Percentiles rank a stretch among this genome's conserved stretches.
Conservation (phyloP, 2,113 vertebrate species). For the Tyrannus savana region DNA sequence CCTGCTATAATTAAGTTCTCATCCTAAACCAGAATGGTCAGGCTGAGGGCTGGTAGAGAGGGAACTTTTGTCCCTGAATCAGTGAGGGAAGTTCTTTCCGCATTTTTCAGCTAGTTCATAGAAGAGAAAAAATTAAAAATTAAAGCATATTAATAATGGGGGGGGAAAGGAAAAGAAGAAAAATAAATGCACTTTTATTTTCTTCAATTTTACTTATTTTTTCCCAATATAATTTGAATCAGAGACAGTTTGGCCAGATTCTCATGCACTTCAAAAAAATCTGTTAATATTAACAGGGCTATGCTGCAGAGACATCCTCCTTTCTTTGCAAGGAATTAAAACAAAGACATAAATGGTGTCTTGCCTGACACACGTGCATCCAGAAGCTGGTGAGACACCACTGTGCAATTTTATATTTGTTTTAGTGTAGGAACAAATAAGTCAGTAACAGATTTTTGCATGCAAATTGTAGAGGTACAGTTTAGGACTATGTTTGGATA, state of each 20-base stretch:
- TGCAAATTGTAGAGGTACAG: neutral
- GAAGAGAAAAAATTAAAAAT: neutral
- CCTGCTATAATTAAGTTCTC: neutral
- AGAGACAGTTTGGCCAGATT: neutral
- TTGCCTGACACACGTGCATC: neutral
- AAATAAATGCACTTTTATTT: neutral
- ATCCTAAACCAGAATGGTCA: neutral
- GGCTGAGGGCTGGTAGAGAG: fast-evolving
- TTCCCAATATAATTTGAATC: neutral
- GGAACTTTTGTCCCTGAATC: neutral
- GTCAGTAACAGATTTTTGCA: neutral
- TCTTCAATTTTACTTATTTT: neutral
- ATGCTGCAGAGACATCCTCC: neutral
- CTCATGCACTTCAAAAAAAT: neutral
- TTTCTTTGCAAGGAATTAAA: neutral
- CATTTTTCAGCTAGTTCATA: neutral
- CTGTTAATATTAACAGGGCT: neutral
- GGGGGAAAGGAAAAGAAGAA: neutral
- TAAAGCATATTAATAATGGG: neutral
- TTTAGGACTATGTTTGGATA: neutral
- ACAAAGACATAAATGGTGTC: neutral
- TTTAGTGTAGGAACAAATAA: neutral
- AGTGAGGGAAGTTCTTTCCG: neutral
- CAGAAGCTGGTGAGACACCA: neutral
- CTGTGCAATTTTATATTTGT: neutral